Percentiles rank a stretch among this genome's conserved stretches.
Evolutionary conservation across 2,113 vertebrate genomes (phyloP).

Genomic region (Toxotes jaculatrix): DNA sequence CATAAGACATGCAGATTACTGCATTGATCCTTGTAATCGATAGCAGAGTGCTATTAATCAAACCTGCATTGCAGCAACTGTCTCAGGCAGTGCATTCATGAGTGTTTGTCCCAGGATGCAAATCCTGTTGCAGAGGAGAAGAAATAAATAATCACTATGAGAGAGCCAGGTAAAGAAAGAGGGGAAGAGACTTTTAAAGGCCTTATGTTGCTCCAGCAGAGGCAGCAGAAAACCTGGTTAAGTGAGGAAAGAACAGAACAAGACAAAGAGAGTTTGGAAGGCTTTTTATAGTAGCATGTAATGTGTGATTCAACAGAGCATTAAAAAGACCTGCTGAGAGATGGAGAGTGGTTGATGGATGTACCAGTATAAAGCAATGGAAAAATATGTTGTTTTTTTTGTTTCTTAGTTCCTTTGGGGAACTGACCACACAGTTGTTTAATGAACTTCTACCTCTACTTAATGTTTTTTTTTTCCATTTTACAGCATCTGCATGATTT

Average conservation of each 20-base stretch:
- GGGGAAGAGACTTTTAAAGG: neutral
- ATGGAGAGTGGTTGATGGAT: neutral
- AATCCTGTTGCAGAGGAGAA: conserved; percentile 19
- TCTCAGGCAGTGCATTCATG: conserved; percentile 2
- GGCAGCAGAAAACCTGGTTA: conserved; percentile 12
- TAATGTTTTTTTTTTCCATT: too few species aligned
- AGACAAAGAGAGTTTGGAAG: neutral
- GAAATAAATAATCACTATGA: conserved; percentile 18
- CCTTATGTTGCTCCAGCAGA: neutral
- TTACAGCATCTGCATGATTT: too few species aligned
- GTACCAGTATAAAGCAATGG: neutral
- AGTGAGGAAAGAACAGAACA: neutral
- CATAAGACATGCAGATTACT: conserved; percentile 55
- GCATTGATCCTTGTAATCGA: conserved; percentile 63
- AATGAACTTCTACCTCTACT: too few species aligned
- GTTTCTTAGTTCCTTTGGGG: neutral
- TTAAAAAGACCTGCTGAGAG: conserved; percentile 7
- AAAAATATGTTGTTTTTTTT: neutral
- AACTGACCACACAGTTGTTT: neutral
- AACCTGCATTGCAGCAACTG: conserved; percentile 56
- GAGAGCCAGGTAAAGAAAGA: conserved; percentile 2
- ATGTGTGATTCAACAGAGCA: conserved; percentile 15
- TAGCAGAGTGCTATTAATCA: conserved; percentile 49
- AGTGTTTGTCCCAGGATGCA: conserved; percentile 13
- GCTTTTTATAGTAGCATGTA: conserved; percentile 27